Evolutionary conservation across 1,140 invertebrate genomes (phyloP).

Genomic region (Pachypeltis micranthus): DNA sequence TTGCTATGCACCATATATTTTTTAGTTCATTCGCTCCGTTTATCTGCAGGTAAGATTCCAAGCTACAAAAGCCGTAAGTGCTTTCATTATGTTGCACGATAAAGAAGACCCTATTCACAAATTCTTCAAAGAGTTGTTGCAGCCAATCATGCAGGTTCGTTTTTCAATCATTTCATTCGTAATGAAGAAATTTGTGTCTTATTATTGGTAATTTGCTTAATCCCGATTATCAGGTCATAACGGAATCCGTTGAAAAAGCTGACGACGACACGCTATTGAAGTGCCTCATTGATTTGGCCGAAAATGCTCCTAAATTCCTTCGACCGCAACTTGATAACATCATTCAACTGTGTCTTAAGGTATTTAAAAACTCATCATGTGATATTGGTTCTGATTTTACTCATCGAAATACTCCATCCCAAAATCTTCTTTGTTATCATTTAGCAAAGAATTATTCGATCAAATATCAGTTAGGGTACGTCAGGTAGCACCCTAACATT

Average conservation of each 20-base stretch:
- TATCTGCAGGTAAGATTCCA: conserved; percentile 52
- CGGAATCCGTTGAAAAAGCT: conserved; percentile 64
- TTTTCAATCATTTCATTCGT: too few relatives aligned
- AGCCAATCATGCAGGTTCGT: conserved; percentile 54
- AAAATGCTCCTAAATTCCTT: conserved; percentile 84
- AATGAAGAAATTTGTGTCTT: too few relatives aligned
- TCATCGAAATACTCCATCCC: not conserved
- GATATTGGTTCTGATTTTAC: not conserved
- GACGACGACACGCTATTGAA: conserved; percentile 87
- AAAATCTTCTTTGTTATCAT: conserved; percentile 9
- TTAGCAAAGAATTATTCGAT: too few relatives aligned
- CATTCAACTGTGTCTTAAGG: conserved; percentile 83
- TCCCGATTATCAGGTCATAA: conserved; percentile 50
- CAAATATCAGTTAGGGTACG: too few relatives aligned
- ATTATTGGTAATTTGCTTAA: not conserved
- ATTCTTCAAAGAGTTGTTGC: conserved; percentile 74
- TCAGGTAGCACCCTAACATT: too few relatives aligned
- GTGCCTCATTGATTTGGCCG: conserved; percentile 83
- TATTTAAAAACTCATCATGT: conserved; percentile 29
- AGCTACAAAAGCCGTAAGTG: conserved; percentile 70
- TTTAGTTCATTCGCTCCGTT: not conserved
- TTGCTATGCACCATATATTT: too few relatives aligned
- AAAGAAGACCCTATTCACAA: conserved; percentile 78
- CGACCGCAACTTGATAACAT: conserved; percentile 74
- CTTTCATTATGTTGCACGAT: conserved; percentile 84